phyloP scores from a whole-genome alignment of 2,797 vertebrate genomes.

The Ispidina lecontei region DNA sequence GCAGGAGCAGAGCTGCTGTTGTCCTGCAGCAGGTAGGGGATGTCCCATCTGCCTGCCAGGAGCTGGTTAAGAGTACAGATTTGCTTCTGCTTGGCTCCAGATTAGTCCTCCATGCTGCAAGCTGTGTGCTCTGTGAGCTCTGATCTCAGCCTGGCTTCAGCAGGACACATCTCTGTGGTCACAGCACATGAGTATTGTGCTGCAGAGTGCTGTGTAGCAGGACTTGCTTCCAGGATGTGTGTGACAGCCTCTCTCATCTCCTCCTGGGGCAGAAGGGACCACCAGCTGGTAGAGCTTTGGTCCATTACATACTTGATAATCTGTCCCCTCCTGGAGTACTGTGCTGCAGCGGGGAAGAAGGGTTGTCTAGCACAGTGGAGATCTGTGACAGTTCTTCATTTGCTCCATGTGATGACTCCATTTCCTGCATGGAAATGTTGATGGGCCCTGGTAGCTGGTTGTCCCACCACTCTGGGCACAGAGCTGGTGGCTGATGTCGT shows the following conservation, averaged over 20 bases:
- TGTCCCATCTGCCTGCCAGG: neutral
- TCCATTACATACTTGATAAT: neutral
- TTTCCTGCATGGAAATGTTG: neutral
- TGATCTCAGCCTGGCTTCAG: neutral
- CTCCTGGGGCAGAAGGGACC: neutral
- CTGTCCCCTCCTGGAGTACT: fast-evolving
- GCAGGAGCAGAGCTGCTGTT: neutral
- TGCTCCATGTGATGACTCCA: neutral
- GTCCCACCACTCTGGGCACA: neutral
- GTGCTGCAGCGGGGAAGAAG: neutral
- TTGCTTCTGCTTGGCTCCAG: neutral
- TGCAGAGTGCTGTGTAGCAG: neutral
- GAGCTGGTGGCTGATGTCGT: neutral
- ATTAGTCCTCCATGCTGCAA: neutral
- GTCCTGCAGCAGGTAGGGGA: neutral
- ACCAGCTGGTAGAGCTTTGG: neutral
- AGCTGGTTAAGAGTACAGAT: neutral
- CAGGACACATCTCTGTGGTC: neutral
- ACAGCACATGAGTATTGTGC: fast-evolving
- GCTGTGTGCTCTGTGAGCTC: fast-evolving
- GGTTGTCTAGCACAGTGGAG: neutral
- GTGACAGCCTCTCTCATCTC: neutral
- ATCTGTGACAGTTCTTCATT: neutral
- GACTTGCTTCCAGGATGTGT: neutral
- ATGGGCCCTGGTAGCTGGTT: neutral